Conservation (phyloP, 1,140 invertebrate genomes). For the Dufourea novaeangliae region DNA sequence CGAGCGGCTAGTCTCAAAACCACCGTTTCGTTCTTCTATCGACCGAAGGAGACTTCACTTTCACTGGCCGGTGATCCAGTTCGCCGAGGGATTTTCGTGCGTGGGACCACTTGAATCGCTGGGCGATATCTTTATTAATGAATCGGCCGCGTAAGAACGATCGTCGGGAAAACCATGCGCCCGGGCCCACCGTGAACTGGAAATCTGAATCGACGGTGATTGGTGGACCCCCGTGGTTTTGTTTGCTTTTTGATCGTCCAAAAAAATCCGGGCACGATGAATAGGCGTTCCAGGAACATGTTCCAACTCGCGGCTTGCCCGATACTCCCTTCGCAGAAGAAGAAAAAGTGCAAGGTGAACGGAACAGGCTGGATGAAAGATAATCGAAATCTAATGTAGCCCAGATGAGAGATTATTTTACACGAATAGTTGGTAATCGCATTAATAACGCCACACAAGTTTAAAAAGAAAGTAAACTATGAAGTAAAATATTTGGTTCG, state of each 20-base stretch:
- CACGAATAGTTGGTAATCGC: not conserved
- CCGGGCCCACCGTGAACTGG: slow-evolving; percentile 41
- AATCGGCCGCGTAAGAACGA: slow-evolving; percentile 31
- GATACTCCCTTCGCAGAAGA: not conserved
- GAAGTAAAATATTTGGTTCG: no score
- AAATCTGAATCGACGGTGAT: slow-evolving; percentile 75
- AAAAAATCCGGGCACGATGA: slow-evolving; percentile 71
- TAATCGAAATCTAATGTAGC: slow-evolving; percentile 56
- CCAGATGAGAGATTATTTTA: slow-evolving; percentile 9
- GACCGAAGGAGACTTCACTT: not conserved
- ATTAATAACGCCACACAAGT: not conserved
- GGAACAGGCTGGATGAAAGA: slow-evolving; percentile 51
- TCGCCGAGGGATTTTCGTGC: slow-evolving; percentile 34
- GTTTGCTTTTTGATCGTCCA: slow-evolving; percentile 64
- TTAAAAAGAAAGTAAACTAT: no score
- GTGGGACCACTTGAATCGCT: slow-evolving; percentile 7
- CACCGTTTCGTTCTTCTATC: not conserved
- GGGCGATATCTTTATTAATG: slow-evolving; percentile 74
- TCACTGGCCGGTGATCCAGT: not conserved
- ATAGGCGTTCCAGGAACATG: slow-evolving; percentile 72
- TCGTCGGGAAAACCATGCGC: slow-evolving; percentile 53
- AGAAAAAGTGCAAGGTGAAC: slow-evolving; percentile 48
- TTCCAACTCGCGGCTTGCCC: slow-evolving; percentile 43
- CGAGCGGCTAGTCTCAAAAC: not conserved
- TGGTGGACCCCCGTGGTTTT: slow-evolving; percentile 68